Base-by-base conservation (phyloP, 2,888 invertebrate species). In the Melanargia galathea region DNA sequence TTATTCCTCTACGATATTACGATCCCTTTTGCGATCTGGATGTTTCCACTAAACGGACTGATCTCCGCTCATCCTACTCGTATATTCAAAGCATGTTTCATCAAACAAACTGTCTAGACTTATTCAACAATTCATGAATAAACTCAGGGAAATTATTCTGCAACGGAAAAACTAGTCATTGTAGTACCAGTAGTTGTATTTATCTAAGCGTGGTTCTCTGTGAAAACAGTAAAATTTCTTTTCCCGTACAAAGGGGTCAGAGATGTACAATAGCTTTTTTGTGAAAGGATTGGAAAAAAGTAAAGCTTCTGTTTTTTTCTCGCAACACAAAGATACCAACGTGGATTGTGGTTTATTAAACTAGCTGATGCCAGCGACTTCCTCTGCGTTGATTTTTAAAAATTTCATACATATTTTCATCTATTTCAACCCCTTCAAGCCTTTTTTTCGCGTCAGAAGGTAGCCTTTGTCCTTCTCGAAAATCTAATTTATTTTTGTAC, bases 221-320 rank as follows among this genome's bases (percentile, higher is more conserved):
- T 33, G 11, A 52, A 52, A 35, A 33, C 20, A 52, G 52, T 35
- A 52, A 52, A 52, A 35, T 52, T 52, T 35, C 52, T 52, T 52
- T 49, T 52, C 35, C 52, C 33, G 52, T 10, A 52, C 52, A 52
- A 52, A 52, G 52, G 10, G 52, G 52, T 52, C 52, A 52, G 52
- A 20, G 22, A 52, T 35, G 52, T 52, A 52, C 52, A 52, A 52
- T 35, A 18, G 33, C 52, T 52, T 52, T 52, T 35, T 52, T 20
- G 52, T 35, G 52, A 52, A 52, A 52, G 52, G 52, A 52, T 52
- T 52, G 52, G 52, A 52, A 52, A 51, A 49, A 49, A 18, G 33
- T 52, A 52, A 35, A 13, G 20, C 13, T 52, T 11, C n/a, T 2
- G 22, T n/a, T 52, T 35, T 52, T 52, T 20, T 33, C 20, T 20